phyloP scores from a whole-genome alignment of 1,140 invertebrate species.

The Bombus balteatus region DNA sequence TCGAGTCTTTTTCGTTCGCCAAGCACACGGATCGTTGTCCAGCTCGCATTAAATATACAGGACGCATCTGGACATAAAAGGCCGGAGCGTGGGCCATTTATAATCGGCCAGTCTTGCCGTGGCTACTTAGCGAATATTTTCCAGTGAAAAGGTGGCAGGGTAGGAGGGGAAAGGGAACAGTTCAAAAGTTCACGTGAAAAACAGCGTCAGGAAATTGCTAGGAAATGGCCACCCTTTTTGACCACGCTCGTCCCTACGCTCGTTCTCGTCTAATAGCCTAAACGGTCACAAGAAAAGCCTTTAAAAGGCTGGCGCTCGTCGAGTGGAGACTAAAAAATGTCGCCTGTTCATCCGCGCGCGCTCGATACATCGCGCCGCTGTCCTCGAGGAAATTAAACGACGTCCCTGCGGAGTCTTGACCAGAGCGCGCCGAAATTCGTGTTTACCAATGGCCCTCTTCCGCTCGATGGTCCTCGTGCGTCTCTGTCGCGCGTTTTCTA shows the following conservation, averaged over 20 bases:
- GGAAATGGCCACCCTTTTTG: conserved; percentile 74
- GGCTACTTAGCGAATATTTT: conserved; percentile 79
- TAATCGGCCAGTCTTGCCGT: conserved; percentile 68
- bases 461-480: conserved; percentile 3
- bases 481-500: not conserved
- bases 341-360: conserved; percentile 2
- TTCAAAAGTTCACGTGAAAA: conserved; percentile 79
- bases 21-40: conserved; percentile 31
- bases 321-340: conserved; percentile 57
- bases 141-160: conserved; percentile 54
- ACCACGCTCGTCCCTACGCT: conserved; percentile 42
- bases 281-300: conserved; percentile 60
- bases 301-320: conserved; percentile 52
- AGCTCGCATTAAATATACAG: conserved; percentile 67
- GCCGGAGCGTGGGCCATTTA: conserved; percentile 70
- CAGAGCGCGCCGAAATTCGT: not conserved
- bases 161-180: conserved; percentile 26
- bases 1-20: conserved; percentile 43
- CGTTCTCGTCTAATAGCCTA: conserved; percentile 63
- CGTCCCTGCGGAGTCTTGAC: conserved; percentile 10
- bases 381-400: conserved; percentile 63
- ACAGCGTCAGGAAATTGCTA: conserved; percentile 79
- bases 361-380: conserved; percentile 5
- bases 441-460: not conserved
- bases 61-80: conserved; percentile 75